A percentile compares a stretch with the other conserved stretches of the same genome.
phyloP scores from a whole-genome alignment of 1,140 invertebrate genomes.

The Macrosteles quadrilineatus region DNA sequence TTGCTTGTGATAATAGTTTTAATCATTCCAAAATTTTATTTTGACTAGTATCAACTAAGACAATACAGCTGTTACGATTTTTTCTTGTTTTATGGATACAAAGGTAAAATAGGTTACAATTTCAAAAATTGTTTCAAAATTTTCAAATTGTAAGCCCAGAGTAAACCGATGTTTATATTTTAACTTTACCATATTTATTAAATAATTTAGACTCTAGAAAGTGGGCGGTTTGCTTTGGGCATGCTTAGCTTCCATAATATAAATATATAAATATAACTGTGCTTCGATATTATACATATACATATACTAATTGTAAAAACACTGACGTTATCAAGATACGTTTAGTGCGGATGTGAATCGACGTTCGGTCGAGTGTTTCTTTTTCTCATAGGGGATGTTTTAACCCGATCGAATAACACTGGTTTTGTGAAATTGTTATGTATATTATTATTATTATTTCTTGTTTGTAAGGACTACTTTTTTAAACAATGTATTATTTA shows the following conservation, averaged over 20 bases:
- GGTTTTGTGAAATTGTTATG: constrained; percentile 26
- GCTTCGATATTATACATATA: constrained; percentile 25
- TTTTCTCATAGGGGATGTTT: constrained; percentile 17
- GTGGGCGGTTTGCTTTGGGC: not conserved
- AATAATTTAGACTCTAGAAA: constrained; percentile 11
- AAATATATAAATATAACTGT: constrained; percentile 20
- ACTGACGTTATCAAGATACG: not conserved
- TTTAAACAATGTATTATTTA: constrained; percentile 28
- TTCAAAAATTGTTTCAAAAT: constrained; percentile 16
- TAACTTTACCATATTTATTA: constrained; percentile 25
- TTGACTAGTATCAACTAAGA: not conserved
- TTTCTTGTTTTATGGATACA: not conserved
- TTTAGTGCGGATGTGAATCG: not conserved
- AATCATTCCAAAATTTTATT: too few species aligned
- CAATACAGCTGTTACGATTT: not conserved
- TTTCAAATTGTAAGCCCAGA: not conserved
- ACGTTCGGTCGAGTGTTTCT: not conserved
- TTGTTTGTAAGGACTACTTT: constrained; percentile 18
- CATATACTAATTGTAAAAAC: constrained; percentile 20
- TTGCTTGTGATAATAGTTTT: not conserved
- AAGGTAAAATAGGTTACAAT: not conserved
- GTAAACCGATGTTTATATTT: constrained; percentile 18
- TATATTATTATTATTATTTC: constrained; percentile 27
- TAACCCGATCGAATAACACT: not conserved
- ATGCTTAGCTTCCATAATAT: constrained; percentile 21